Evolutionary conservation across 2,888 invertebrate species (phyloP), one percentile per base, ranked within the genome.

Genomic region (Leucoma salicis): DNA sequence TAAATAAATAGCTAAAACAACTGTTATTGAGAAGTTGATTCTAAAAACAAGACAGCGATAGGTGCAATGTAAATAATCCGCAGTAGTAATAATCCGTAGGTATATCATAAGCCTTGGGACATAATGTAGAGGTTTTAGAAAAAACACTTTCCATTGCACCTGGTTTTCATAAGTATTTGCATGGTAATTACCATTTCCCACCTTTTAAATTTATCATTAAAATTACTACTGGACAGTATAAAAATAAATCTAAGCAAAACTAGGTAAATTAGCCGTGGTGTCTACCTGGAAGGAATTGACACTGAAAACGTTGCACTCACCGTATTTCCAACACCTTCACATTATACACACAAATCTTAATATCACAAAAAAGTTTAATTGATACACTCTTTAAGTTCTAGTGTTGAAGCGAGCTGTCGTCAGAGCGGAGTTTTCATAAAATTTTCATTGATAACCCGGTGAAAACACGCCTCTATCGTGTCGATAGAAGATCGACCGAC

Each of bases 391-490:
- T 53, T 60, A 53, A 56, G 45, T 49, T 38, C 37, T 31, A 41
- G 24, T 53, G 41, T 54, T 35, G 35, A 54, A 43, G 52, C 38
- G 51, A 40, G 54, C 49, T 65, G 63, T 64, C 64, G 68, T 78
- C 70, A 74, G 69, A 66, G 53, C 51, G 49, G 65, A 61, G 63
- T 76, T 74, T 70, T 70, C 67, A 80, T 79, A 64, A 79, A 79
- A 74, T 80, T 80, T 80, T 82, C 78, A 83, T 82, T 81, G 70
- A 79, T 67, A 66, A 53, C 70, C 78, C 80, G 80, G 74, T 66
- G 71, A 78, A 74, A 83, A 77, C 74, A 80, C 79, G 78, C 70
- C 73, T 75, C 72, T 55, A 55, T 67, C 73, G 74, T 70, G 59
- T 62, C 58, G 43, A 39, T 29, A 36, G 29, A 43, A 39, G 44